Base-by-base conservation (phyloP, 2,888 invertebrate genomes). In the Cheiracanthium punctorium region DNA sequence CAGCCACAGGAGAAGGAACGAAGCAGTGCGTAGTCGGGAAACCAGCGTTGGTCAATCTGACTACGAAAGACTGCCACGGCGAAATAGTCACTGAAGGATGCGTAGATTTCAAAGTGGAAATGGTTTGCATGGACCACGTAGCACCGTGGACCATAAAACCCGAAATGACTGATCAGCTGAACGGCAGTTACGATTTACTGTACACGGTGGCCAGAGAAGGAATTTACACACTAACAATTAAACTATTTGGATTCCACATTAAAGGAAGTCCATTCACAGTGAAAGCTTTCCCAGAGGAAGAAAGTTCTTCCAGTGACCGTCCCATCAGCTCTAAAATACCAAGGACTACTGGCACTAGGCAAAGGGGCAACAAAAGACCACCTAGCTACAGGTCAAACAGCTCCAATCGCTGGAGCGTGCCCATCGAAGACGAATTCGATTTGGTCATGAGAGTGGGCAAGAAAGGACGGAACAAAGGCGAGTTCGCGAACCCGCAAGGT, bases 401-500 rank as follows among this genome's bases (percentile, higher is more conserved):
- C 17, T 92, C 92, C 12, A 67, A 77, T 24, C 88, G 92, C 74
- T 89, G 91, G 41, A 91, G 91, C 81, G 92, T 92, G 82, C 91
- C 91, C 41, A 89, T 91, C 69, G 93, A 93, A 88, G 93, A 93
- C 89, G 93, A 93, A 89, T 91, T 93, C 89, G 93, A 93, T 89
- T 91, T 93, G 67, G 90, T 93, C 70, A 90, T 92, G 88, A 91
- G 91, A 86, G 91, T 93, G 28, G 93, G 93, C 2, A 89, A 89
- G 43, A 92, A 92, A 88, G 93, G 93, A 76, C 91, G 93, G 67
- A 91, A 91, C 80, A 91, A 92, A 80, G 93, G 93, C 29, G 93
- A 93, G 89, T 93, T 93, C 90, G 92, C 92, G 29, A 93, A 93
- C 90, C 93, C 93, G 29, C 93, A 93, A 90, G 93, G 93, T 29